phyloP scores from a whole-genome alignment of 2,888 invertebrate species.

The Cerceris rybyensis region DNA sequence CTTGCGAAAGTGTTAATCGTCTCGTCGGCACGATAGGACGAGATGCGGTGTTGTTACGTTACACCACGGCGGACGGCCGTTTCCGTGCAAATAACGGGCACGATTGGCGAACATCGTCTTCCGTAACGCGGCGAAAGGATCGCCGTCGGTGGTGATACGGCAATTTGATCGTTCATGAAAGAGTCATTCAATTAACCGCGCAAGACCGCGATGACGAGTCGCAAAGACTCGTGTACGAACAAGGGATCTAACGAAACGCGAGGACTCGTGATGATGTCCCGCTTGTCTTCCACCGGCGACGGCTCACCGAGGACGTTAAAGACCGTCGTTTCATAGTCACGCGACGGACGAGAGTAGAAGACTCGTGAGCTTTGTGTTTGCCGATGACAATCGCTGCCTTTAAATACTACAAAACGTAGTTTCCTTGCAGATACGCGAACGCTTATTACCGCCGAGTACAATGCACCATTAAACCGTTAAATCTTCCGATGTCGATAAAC shows the following conservation, averaged over 20 bases:
- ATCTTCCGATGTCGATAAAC: slow-evolving; percentile 35
- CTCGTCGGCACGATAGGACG: background rate
- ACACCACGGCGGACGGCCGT: background rate
- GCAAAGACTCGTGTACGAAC: slow-evolving; percentile 36
- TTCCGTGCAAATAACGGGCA: background rate
- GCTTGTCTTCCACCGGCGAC: slow-evolving; percentile 13
- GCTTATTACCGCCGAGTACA: slow-evolving; percentile 11
- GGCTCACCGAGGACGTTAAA: slow-evolving; percentile 40
- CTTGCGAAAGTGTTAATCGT: too few species aligned
- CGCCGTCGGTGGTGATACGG: slow-evolving; percentile 41
- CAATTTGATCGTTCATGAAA: slow-evolving; percentile 53
- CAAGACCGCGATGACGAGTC: slow-evolving; percentile 46
- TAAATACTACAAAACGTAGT: slow-evolving; percentile 45
- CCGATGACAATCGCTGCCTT: slow-evolving; percentile 55
- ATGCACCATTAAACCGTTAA: slow-evolving; percentile 42
- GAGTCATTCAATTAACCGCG: slow-evolving; percentile 60
- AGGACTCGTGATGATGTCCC: slow-evolving; percentile 12
- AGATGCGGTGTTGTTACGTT: background rate
- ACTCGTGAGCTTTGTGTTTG: slow-evolving; percentile 45
- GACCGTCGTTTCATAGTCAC: slow-evolving; percentile 50
- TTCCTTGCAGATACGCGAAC: slow-evolving; percentile 30
- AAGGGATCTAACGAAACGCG: slow-evolving; percentile 58
- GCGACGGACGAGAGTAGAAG: slow-evolving; percentile 34
- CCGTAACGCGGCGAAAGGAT: slow-evolving; percentile 17
- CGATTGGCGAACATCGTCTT: background rate